phyloP scores from a whole-genome alignment of 2,888 invertebrate species.

The Cerastis rubricosa region DNA sequence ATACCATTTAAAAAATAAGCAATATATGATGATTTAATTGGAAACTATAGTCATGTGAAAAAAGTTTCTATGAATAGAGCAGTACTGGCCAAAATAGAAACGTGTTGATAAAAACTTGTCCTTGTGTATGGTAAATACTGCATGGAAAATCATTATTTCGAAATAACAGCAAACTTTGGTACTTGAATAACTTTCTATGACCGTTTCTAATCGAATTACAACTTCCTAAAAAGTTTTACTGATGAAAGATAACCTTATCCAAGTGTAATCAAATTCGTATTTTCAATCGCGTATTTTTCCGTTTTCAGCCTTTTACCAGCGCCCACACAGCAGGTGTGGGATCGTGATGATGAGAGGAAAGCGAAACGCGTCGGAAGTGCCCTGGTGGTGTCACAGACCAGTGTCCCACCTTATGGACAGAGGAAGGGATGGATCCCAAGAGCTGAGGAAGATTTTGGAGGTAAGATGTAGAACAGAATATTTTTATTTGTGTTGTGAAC shows the following conservation, averaged over 20 bases:
- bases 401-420: slow-evolving; percentile 98
- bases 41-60: not conserved
- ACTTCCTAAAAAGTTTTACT: not conserved
- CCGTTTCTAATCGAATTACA: not conserved
- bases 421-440: slow-evolving; percentile 98
- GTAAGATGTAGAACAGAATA: slow-evolving; percentile 68
- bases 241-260: slow-evolving; percentile 42
- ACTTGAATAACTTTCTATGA: not conserved
- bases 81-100: not conserved
- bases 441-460: slow-evolving; percentile 93
- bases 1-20: not conserved
- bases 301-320: slow-evolving; percentile 94
- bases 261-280: slow-evolving; percentile 17
- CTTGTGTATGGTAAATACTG: slow-evolving; percentile 35
- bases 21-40: not conserved
- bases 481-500: no score
- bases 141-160: slow-evolving; percentile 31
- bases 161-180: not conserved
- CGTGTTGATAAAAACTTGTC: slow-evolving; percentile 27
- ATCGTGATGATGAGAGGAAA: slow-evolving; percentile 95
- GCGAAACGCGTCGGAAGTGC: slow-evolving; percentile 91
- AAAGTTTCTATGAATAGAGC: not conserved
- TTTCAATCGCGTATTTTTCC: not conserved
- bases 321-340: slow-evolving; percentile 96
- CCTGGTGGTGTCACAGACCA: slow-evolving; percentile 94